Evolutionary conservation across 2,113 vertebrate genomes (phyloP).

Genomic region (Benitochromis conjunctus): DNA sequence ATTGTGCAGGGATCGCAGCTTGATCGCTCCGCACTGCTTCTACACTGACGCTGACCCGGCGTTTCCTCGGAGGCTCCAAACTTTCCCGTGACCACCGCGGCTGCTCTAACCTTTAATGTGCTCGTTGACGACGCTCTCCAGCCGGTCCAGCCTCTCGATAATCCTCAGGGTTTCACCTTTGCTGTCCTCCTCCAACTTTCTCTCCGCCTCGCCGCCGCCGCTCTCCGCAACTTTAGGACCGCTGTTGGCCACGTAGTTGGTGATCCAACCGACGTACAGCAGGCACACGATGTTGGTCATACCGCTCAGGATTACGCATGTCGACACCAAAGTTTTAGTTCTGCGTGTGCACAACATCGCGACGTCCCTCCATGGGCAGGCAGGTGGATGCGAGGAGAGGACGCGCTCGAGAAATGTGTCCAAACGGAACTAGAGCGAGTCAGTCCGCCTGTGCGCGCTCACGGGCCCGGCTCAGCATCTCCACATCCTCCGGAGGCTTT

Average conservation of each 20-base stretch:
- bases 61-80: background rate
- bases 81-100: background rate
- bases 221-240: constrained; percentile 84
- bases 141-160: constrained; percentile 89
- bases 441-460: background rate
- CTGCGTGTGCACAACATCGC: constrained; percentile 95
- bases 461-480: background rate
- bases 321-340: constrained; percentile 98
- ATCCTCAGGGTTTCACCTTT: constrained; percentile 91
- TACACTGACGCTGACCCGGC: background rate
- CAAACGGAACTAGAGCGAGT: background rate
- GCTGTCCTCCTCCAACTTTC: constrained; percentile 89
- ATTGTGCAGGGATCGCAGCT: background rate
- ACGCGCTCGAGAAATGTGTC: constrained; percentile 7
- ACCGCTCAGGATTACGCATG: constrained; percentile 95
- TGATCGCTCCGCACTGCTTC: background rate
- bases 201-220: constrained; percentile 72
- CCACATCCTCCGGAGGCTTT: background rate
- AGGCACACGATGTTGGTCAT: constrained; percentile 96
- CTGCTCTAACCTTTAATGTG: constrained; percentile 88
- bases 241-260: constrained; percentile 91
- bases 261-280: constrained; percentile 96
- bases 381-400: constrained; percentile 13
- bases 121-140: constrained; percentile 95
- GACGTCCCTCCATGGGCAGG: constrained; percentile 82